Evolutionary conservation across 2,888 invertebrate species (phyloP).

Genomic region (Trisateles emortualis): DNA sequence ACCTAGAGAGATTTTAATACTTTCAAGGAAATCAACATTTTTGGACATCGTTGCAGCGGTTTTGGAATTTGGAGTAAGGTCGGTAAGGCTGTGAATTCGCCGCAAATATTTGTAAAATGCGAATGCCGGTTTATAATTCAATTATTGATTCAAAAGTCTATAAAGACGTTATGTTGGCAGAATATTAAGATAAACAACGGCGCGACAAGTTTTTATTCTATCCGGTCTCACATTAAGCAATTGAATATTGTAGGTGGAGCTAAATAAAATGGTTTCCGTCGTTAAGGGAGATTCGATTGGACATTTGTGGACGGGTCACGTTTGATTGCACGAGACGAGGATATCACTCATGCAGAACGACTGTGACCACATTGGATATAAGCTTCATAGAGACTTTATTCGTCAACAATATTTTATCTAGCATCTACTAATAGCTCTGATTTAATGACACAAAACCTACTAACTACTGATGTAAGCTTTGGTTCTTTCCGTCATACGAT

Average conservation of each 20-base stretch:
- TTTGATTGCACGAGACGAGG: constrained; percentile 74
- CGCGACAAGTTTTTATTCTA: constrained; percentile 20
- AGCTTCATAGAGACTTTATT: constrained; percentile 33
- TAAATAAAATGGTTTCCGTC: constrained; percentile 60
- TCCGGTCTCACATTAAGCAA: constrained; percentile 37
- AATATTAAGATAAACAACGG: constrained; percentile 14
- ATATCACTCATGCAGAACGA: constrained; percentile 75
- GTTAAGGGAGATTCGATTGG: constrained; percentile 65
- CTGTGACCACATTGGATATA: constrained; percentile 39
- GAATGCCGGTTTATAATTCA: constrained; percentile 19
- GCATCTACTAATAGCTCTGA: constrained; percentile 17
- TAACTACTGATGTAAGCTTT: no score
- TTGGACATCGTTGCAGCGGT: constrained; percentile 16
- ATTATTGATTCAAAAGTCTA: constrained; percentile 8
- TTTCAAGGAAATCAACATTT: constrained; percentile 47
- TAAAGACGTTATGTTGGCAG: constrained; percentile 12
- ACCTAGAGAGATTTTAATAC: constrained; percentile 17
- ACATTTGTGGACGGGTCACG: constrained; percentile 74
- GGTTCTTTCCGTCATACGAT: no score
- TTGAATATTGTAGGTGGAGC: constrained; percentile 37
- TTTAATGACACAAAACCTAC: no score
- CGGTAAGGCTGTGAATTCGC: constrained; percentile 20
- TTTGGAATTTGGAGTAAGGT: constrained; percentile 50
- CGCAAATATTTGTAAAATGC: constrained; percentile 27
- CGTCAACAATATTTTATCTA: constrained; percentile 18